Percentiles rank a stretch among this genome's conserved stretches.
Evolutionary conservation across 2,888 invertebrate genomes (phyloP).

Genomic region (Lasioglossum lativentre): DNA sequence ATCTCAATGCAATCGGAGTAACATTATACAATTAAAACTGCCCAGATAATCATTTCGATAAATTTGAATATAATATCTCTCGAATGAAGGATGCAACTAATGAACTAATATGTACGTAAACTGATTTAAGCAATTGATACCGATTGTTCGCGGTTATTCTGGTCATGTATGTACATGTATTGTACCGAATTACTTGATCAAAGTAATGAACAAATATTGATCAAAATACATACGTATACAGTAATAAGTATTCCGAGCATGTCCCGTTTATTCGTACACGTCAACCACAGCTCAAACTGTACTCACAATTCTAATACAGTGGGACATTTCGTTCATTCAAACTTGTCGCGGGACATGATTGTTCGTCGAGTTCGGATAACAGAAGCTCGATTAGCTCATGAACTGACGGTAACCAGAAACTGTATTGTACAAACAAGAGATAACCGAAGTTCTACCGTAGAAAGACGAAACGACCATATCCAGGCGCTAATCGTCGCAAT

Average conservation of each 20-base stretch:
- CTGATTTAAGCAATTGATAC: neutral
- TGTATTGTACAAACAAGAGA: neutral
- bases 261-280: neutral
- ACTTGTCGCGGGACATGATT: neutral
- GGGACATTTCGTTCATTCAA: neutral
- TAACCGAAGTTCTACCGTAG: neutral
- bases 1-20: neutral
- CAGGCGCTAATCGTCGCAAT: neutral
- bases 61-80: neutral
- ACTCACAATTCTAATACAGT: neutral
- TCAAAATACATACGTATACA: neutral
- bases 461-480: neutral
- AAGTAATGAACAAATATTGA: neutral
- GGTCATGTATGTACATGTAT: neutral
- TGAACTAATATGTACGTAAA: neutral
- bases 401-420: neutral
- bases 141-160: neutral
- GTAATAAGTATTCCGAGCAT: too few relatives aligned
- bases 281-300: too few relatives aligned
- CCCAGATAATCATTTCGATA: neutral
- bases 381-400: neutral
- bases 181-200: neutral
- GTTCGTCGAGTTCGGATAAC: neutral
- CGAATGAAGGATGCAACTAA: neutral
- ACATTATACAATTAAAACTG: neutral